Evolutionary conservation across 2,113 vertebrate species (phyloP), one percentile per base, ranked within the genome.

Genomic region (Muntiacus muntjak): DNA sequence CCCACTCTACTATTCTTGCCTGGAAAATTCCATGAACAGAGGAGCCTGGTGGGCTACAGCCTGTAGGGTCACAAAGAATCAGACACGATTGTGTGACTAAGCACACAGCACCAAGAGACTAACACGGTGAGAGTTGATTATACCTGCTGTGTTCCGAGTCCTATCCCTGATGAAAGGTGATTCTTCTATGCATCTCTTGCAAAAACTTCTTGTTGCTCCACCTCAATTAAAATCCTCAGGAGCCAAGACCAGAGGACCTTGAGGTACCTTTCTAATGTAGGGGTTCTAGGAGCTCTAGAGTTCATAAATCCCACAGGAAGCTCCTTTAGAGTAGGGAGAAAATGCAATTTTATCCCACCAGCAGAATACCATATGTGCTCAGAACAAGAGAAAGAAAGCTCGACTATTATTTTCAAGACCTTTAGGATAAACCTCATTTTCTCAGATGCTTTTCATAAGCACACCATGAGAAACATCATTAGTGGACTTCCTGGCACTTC

Each of bases 401-500:
- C 52, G 10, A 64, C 19, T 40, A 43, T 83, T 43, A 89, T 94
- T 92, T 88, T 62, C 4, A 58, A 82, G 40, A 64, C 7, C 26
- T 47, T 81, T 76, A 81, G 12, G 76, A 16, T n/a, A 87, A 97
- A 89, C 82, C 60, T 93, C 55, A 78, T 90, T 92, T 97, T 95
- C 85, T 93, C 78, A 47, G 55, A 82, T 43, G 85, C 21, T 50
- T 94, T 62, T n/a, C 28, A 9, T 30, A 88, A 88, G 12, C 67
- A 30, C 5, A 17, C 23, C 1, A 14, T 30, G 54, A 40, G 43
- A 82, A 71, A 50, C 26, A 64, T 50, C 54, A 50, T 71, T 40
- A 2, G 7, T 60, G 19, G 25, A 45, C 43, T 30, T 81, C 43
- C 45, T 30, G 7, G 16, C 26, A 47, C 93, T 89, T 83, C 12